Conservation (phyloP, 2,797 vertebrate species). For the Coregonus ussuriensis region DNA sequence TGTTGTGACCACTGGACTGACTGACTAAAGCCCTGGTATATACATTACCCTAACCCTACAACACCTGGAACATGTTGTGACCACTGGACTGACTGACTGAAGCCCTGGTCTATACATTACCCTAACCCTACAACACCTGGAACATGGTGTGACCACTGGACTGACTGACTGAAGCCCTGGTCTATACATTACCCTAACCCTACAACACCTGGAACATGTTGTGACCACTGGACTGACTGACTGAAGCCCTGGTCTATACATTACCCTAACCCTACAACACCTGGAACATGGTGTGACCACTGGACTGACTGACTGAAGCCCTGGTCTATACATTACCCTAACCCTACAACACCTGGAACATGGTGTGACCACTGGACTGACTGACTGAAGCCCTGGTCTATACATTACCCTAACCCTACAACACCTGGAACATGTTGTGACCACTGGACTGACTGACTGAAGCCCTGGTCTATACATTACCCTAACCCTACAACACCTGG, state of each 20-base stretch:
- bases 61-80: conserved; percentile 44
- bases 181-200: too few relatives aligned
- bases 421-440: too few relatives aligned
- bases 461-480: too few relatives aligned
- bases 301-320: not conserved
- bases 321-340: too few relatives aligned
- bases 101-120: too few relatives aligned
- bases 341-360: conserved; percentile 35
- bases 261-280: conserved; percentile 16
- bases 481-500: too few relatives aligned
- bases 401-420: too few relatives aligned
- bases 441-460: too few relatives aligned
- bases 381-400: not conserved
- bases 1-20: not conserved
- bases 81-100: not conserved
- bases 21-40: too few relatives aligned
- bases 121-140: conserved; percentile 34
- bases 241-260: too few relatives aligned
- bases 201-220: conserved; percentile 35
- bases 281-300: conserved; percentile 14
- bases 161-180: not conserved
- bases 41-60: not conserved
- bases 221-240: not conserved
- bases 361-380: not conserved
- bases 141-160: too few relatives aligned